Base-by-base conservation (phyloP, 2,888 invertebrate species). In the Luperina testacea region DNA sequence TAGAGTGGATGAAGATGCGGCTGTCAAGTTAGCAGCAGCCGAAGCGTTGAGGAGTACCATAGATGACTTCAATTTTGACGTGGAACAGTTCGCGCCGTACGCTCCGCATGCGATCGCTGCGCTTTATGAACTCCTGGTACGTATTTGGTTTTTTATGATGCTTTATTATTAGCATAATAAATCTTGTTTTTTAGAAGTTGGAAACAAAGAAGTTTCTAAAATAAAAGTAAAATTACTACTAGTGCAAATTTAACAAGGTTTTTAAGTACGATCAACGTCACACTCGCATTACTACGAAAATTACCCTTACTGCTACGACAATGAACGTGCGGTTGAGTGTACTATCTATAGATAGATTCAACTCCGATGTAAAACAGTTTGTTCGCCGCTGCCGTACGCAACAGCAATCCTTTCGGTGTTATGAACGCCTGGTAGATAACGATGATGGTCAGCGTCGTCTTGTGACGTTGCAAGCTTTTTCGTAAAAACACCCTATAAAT, bases 51-150 rank as follows among this genome's bases (percentile, higher is more conserved):
- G 98, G 92, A 97, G 97, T 89, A 98, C 98, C 1, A 98, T 99
- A 61, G 99, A 99, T 90, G 99, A 99, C 94, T 99, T 99, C 96
- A 98, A 99, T 92, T 99, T 99, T 95, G 98, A 98, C 90, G 97
- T 98, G 0, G 98, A 98, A 83, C 98, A 98, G 92, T 99, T 99
- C 94, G 97, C 98, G 83, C 98, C 98, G 38, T 99, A 98, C 94
- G 97, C 99, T 83, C 98, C 98, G 80, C 97, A 98, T 48, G 97
- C 98, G 7, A 99, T 99, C 91, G 97, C 98, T 78, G 97, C 98
- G 75, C 97, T 99, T 20, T 99, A 99, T 95, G 97, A 97, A 80
- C 97, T 99, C 86, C 96, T 99, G 90, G 98, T 98, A 90, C 61
- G 90, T 91, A 45, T 9, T 2, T 45, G 6, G 45, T 15, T 20